Conservation (phyloP, 2,888 invertebrate species). For the Xanthia icteritia region DNA sequence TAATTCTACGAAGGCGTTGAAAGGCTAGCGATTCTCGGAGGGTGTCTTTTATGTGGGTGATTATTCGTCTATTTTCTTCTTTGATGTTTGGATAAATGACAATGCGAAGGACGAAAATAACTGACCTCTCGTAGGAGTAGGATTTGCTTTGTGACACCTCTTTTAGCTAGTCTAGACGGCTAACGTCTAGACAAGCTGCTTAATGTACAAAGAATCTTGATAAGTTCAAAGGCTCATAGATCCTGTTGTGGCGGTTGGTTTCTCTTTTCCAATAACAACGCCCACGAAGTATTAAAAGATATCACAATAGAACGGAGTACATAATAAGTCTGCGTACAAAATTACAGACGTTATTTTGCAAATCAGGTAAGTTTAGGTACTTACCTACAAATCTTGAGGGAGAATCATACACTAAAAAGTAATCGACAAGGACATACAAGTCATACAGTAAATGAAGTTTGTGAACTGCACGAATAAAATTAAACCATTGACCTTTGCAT, state of each 20-base stretch:
- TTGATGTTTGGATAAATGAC: not conserved
- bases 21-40: not conserved
- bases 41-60: not conserved
- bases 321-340: not conserved
- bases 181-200: not conserved
- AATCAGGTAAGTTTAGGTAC: not conserved
- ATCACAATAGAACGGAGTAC: not conserved
- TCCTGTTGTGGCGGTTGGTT: not conserved
- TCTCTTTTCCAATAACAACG: not conserved
- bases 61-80: not conserved
- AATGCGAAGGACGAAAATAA: constrained; percentile 5
- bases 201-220: not conserved
- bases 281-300: not conserved
- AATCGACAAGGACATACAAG: not conserved
- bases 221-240: not conserved
- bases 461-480: not conserved
- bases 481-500: not conserved
- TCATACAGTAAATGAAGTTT: not conserved
- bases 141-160: not conserved
- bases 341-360: not conserved
- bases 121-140: not conserved
- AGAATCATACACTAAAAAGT: not conserved
- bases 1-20: not conserved
- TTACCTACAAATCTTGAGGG: not conserved
- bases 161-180: not conserved